Evolutionary conservation across 2,797 vertebrate genomes (phyloP).

Genomic region (Gouania willdenowi): DNA sequence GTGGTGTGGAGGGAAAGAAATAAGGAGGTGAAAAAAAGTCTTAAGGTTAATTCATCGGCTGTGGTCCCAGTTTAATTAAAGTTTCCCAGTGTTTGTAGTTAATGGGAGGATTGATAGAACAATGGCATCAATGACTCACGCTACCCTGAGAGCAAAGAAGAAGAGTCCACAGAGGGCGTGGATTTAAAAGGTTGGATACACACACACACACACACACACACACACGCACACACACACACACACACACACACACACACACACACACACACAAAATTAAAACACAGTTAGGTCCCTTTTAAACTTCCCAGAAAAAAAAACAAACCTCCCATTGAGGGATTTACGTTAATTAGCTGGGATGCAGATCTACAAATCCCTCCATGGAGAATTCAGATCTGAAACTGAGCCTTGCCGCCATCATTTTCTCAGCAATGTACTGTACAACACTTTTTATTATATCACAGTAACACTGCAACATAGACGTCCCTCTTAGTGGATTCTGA

Average conservation of each 20-base stretch:
- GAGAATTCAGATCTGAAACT: slow-evolving; percentile 45
- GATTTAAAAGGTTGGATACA: slow-evolving; percentile 39
- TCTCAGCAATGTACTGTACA: too few species aligned
- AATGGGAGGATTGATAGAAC: slow-evolving; percentile 60
- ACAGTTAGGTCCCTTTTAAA: slow-evolving; percentile 42
- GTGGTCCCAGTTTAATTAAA: slow-evolving; percentile 63
- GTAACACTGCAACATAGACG: too few species aligned
- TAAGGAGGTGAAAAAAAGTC: slow-evolving; percentile 49
- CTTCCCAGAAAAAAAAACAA: slow-evolving; percentile 38
- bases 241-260: not conserved
- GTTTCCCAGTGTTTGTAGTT: slow-evolving; percentile 65
- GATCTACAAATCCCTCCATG: slow-evolving; percentile 58
- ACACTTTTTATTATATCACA: too few species aligned
- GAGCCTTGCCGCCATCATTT: slow-evolving; percentile 47
- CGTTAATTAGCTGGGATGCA: slow-evolving; percentile 70
- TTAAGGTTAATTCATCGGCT: slow-evolving; percentile 71
- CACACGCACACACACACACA: slow-evolving; percentile 2
- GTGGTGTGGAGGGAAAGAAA: slow-evolving; percentile 28
- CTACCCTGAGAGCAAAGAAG: slow-evolving; percentile 25
- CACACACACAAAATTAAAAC: slow-evolving; percentile 1
- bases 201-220: slow-evolving; percentile 7
- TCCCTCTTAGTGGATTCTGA: too few species aligned
- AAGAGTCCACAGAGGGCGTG: slow-evolving; percentile 27
- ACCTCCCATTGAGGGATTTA: slow-evolving; percentile 54
- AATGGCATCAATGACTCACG: slow-evolving; percentile 38